Evolutionary conservation across 2,113 vertebrate species (phyloP).

Genomic region (Tichodroma muraria): DNA sequence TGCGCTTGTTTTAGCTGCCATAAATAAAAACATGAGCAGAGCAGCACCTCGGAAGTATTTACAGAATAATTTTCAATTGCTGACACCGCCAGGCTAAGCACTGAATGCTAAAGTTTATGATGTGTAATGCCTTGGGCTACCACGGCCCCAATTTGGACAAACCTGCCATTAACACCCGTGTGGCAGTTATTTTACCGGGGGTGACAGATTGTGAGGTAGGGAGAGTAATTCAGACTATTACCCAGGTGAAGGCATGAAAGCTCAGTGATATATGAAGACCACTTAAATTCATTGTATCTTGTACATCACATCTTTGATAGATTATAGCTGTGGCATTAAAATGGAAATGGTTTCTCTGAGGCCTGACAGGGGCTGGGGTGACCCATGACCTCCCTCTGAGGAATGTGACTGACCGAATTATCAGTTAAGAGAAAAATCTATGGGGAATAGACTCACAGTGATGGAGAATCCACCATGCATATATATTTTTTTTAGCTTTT

Average conservation of each 20-base stretch:
- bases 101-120: constrained; percentile 76
- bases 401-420: constrained; percentile 87
- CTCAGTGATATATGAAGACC: constrained; percentile 88
- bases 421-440: constrained; percentile 86
- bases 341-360: constrained; percentile 95
- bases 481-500: constrained; percentile 70
- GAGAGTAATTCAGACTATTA: constrained; percentile 90
- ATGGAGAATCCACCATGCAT: constrained; percentile 72
- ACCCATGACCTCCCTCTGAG: constrained; percentile 86
- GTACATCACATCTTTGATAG: constrained; percentile 93
- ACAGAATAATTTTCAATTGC: constrained; percentile 63
- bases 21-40: constrained; percentile 69
- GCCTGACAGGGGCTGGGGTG: constrained; percentile 80
- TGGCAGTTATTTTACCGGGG: constrained; percentile 83
- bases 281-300: constrained; percentile 90
- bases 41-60: constrained; percentile 44
- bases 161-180: constrained; percentile 76
- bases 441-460: constrained; percentile 78
- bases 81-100: constrained; percentile 23
- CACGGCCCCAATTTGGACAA: constrained; percentile 75
- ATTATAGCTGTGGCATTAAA: constrained; percentile 98
- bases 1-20: constrained; percentile 51
- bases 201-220: constrained; percentile 87
- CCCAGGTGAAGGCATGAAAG: constrained; percentile 87
- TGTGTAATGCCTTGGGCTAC: constrained; percentile 70